Evolutionary conservation across 2,113 vertebrate genomes (phyloP), one percentile per base, ranked within the genome.

Genomic region (Lucifuga dentata): DNA sequence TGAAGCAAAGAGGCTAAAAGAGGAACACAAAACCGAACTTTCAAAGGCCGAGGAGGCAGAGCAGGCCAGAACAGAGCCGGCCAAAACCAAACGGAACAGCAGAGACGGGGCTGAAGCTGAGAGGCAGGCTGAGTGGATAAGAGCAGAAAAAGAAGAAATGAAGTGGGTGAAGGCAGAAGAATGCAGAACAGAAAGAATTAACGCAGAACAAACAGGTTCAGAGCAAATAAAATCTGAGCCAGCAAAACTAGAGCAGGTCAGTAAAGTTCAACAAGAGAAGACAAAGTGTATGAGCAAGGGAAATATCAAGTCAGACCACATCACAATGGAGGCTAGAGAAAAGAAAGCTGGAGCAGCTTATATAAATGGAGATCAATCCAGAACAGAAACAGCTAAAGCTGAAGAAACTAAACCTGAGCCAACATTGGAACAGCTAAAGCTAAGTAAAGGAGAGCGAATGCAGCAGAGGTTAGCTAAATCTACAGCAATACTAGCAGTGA

Each of bases 21-120:
- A 67, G 46, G 65, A 83, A 52, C 33, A 44, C 26, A 68, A 83
- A 78, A 65, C 50, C 58, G 21, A 84, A 65, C 51, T 58, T 55
- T 50, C 36, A 44, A 65, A 64, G 51, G 62, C 8, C 0, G 38
- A 76, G 60, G 45, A 52, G 46, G 33, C 63, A n/a, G 49, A 35
- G 15, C 39, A 58, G 16, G 32, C 16, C n/a, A 78, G 24, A 71
- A 41, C 19, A 43, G 50, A 65, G 43, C 35, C 33, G 8, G 55
- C 26, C 23, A 48, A 53, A 59, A 16, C 32, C 59, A 53, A 66
- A 41, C n/a, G 11, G 11, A 20, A 8, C 19, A 15, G 60, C 29
- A 26, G 45, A 29, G 21, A 59, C 5, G 36, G 55, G 26, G 35
- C 33, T 5, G 60, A 15, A 57, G 43, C n/a, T 29, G 32, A 60